Evolutionary conservation across 2,888 invertebrate genomes (phyloP), one percentile per base, ranked within the genome.

Genomic region (Proisotoma minuta): DNA sequence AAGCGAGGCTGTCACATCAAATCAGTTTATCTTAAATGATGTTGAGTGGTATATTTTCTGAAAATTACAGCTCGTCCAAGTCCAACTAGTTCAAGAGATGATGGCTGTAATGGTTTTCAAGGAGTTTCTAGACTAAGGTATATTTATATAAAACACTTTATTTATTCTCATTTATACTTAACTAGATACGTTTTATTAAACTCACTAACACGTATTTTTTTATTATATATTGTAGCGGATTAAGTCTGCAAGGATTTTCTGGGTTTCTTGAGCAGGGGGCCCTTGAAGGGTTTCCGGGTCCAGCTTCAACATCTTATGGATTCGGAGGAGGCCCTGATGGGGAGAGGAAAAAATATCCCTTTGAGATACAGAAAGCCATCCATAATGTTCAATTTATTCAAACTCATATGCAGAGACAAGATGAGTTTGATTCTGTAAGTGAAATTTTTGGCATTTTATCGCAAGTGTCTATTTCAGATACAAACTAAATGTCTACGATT

Each of bases 311-410:
- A 54, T 74, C 68, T 40, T 72, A 60, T 60, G 74, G 72, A 48
- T 66, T 60, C 67, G 63, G 65, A 54, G 73, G 73, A 54, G 70
- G 69, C 57, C 68, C 65, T 47, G 71, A 72, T 65, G 67, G 65
- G 64, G 68, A 63, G 10, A 58, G 66, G 59, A 91, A 89, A 79
- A 92, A 91, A 77, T 92, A 91, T 78, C 93, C 93, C 0, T 91
- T 91, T 76, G 93, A 94, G 77, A 81, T 94, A 75, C 93, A 94
- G 77, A 91, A 93, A 77, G 93, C 94, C 51, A 89, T 95, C 71
- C 91, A 92, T 77, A 94, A 94, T 78, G 91, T 94, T 57, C 91
- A 91, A 87, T 95, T 94, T 77, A 94, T 95, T 72, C 93, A 94
- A 75, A 91, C 93, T 77, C 94, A 94, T 76, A 91, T 93, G 79